Percentiles rank a stretch among this genome's conserved stretches.
Evolutionary conservation across 30 jellyfish, hydroid and myxozoan species (phyloP).

Genomic region (Hydractinia symbiolongicarpus): DNA sequence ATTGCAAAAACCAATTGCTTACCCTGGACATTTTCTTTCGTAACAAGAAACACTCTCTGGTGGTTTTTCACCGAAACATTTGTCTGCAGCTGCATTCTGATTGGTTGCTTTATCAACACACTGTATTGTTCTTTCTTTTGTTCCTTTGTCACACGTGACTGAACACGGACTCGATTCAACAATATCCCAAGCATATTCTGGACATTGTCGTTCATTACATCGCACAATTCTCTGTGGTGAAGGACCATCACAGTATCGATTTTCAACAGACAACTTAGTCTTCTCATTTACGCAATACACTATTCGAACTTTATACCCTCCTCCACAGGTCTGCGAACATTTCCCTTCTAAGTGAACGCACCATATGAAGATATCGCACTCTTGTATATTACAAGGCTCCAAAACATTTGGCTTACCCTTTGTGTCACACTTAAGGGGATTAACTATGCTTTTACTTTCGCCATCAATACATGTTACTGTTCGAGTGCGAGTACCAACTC

Average conservation of each 20-base stretch:
- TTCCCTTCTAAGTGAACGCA: conserved; percentile 40
- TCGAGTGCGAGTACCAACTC: conserved; percentile 66
- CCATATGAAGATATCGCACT: conserved; percentile 70
- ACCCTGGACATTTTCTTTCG: conserved; percentile 62
- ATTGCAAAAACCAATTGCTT: background rate
- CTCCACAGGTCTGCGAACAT: conserved; percentile 86
- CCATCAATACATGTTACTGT: conserved; percentile 39
- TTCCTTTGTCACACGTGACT: conserved; percentile 75
- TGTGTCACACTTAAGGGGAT: conserved; percentile 33
- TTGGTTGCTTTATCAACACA: conserved; percentile 49
- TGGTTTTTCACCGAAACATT: conserved; percentile 62
- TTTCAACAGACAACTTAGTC: conserved; percentile 44
- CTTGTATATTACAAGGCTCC: conserved; percentile 49
- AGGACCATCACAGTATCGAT: conserved; percentile 73
- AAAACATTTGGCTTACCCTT: conserved; percentile 31
- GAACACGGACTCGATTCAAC: conserved; percentile 63
- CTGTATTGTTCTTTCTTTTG: conserved; percentile 35
- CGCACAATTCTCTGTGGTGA: conserved; percentile 68
- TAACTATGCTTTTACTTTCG: conserved; percentile 18
- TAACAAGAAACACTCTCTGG: conserved; percentile 37
- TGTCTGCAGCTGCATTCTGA: conserved; percentile 21
- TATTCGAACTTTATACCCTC: conserved; percentile 61
- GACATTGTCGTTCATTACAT: conserved; percentile 71
- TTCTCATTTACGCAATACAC: conserved; percentile 61
- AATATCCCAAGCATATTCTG: conserved; percentile 64